Evolutionary conservation across 1,140 invertebrate species (phyloP).

Genomic region (Schlechtendalia chinensis): DNA sequence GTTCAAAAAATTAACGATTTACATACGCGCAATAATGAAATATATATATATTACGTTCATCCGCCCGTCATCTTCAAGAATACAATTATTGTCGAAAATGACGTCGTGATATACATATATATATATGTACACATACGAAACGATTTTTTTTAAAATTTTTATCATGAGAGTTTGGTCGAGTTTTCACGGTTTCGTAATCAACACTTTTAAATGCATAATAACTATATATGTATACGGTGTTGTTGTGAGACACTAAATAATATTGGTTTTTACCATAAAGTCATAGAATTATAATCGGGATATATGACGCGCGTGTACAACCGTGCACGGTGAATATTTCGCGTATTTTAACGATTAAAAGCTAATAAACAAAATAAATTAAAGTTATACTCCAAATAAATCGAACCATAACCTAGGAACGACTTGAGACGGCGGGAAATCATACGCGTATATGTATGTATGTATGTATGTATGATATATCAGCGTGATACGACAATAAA

Average conservation of each 20-base stretch:
- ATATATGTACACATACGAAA: too few species aligned
- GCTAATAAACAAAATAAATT: conserved; percentile 25
- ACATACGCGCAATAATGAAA: not conserved
- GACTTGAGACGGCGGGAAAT: conserved; percentile 46
- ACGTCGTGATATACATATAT: not conserved
- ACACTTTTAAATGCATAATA: not conserved
- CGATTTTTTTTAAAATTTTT: too few species aligned
- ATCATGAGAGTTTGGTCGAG: not conserved
- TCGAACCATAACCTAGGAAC: conserved; percentile 47
- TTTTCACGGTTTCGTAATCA: conserved; percentile 2
- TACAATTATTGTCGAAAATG: not conserved
- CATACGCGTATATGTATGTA: not conserved
- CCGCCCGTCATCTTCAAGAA: not conserved
- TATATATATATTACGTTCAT: not conserved
- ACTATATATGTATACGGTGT: conserved; percentile 22
- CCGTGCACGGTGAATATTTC: too few species aligned
- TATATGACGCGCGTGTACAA: not conserved
- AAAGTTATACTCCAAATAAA: conserved; percentile 26
- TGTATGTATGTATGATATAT: too few species aligned
- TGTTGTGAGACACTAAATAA: not conserved
- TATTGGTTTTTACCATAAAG: conserved; percentile 26
- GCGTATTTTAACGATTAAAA: not conserved
- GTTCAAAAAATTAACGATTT: not conserved
- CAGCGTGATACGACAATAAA: not conserved
- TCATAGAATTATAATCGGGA: conserved; percentile 21